Evolutionary conservation across 2,888 invertebrate species (phyloP), one percentile per base, ranked within the genome.

Genomic region (Aporophyla nigra): DNA sequence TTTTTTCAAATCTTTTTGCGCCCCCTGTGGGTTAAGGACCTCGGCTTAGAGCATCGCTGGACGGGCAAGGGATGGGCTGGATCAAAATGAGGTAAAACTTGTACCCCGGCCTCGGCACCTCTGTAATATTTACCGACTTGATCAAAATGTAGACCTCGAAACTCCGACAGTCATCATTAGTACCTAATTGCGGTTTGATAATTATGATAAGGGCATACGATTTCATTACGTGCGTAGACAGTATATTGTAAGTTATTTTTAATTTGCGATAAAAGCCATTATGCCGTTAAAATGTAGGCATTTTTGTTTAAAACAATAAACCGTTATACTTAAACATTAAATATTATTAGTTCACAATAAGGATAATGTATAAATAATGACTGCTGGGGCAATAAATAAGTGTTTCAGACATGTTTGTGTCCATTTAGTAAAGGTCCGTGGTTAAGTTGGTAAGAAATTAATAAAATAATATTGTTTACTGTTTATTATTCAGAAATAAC

Each of bases 351-450:
- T n/a, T 49, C 27, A 24, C 4, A 59, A 43, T 62, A 62, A 71
- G 79, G 79, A 77, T 78, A 77, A 69, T 61, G 2, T 53, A 51
- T 53, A n/a, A 53, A 70, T 49, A 61, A 61, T 74, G 59, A 5
- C 14, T 27, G 27, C 16, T 72, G 16, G 9, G 27, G 19, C 62
- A 21, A 49, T 74, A 78, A 54, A 61, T 78, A 27, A n/a, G 49
- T 40, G 27, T 61, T 27, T 1, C 24, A 62, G 33, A 19, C 16
- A 19, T 43, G 40, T 43, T 54, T 78, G 10, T 19, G 19, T 10
- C 12, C 46, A 49, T 61, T 78, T 68, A 49, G n/a, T 27, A 49
- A 1, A 53, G 16, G 14, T 46, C 7, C 7, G 43, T 59, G 51
- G 27, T 65, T 43, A 62, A 14, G 12, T 24, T 6, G 19, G 46